Conservation (phyloP, 2,797 vertebrate species). For the Orestias chungarensis region DNA sequence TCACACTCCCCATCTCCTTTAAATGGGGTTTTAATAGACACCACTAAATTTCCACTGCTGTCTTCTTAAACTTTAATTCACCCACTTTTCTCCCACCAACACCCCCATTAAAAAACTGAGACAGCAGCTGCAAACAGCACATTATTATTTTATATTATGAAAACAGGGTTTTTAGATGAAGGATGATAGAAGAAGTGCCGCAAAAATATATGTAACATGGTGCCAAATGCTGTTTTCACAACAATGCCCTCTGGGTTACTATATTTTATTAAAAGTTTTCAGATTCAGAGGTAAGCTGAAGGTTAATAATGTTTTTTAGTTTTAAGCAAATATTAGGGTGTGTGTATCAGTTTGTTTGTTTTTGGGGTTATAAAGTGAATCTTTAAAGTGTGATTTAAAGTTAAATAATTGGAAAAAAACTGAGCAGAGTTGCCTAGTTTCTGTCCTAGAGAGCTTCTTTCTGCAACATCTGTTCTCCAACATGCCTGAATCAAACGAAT, state of each 20-base stretch:
- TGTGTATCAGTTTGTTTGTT: not conserved
- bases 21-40: slow-evolving; percentile 77
- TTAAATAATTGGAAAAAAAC: not conserved
- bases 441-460: not conserved
- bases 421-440: not conserved
- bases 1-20: slow-evolving; percentile 41
- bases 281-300: slow-evolving; percentile 44
- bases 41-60: slow-evolving; percentile 69
- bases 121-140: slow-evolving; percentile 72
- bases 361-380: not conserved
- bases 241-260: slow-evolving; percentile 47
- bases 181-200: slow-evolving; percentile 23
- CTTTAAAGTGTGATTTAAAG: not conserved
- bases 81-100: slow-evolving; percentile 58
- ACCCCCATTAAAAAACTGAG: slow-evolving; percentile 67
- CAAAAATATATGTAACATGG: slow-evolving; percentile 60
- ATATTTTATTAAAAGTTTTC: slow-evolving; percentile 20
- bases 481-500: too few species aligned
- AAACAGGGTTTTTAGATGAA: slow-evolving; percentile 69
- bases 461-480: not conserved
- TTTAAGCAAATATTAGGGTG: not conserved
- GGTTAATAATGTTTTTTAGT: slow-evolving; percentile 23
- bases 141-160: slow-evolving; percentile 80
- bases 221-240: slow-evolving; percentile 49
- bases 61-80: slow-evolving; percentile 81